phyloP scores from a whole-genome alignment of 2,797 vertebrate species.

The Alcedo quadribrachys region DNA sequence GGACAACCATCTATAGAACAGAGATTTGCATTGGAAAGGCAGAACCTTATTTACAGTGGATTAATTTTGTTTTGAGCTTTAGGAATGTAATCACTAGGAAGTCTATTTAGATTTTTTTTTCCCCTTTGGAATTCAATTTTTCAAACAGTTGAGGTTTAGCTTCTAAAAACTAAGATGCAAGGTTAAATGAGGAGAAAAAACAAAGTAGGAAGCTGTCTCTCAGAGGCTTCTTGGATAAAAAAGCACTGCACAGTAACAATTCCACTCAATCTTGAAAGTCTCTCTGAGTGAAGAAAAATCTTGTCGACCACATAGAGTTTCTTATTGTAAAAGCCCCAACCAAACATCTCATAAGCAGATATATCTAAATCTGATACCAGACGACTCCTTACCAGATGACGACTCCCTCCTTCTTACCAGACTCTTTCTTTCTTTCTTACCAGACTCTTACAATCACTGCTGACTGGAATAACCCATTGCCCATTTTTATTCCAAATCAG shows the following conservation, averaged over 20 bases:
- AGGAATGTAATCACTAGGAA: background rate
- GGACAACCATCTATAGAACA: background rate
- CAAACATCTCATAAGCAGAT: background rate
- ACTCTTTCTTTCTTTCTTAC: background rate
- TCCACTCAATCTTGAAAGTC: background rate
- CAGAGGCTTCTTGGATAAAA: background rate
- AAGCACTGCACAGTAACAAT: background rate
- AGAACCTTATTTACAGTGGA: background rate
- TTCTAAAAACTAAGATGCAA: background rate
- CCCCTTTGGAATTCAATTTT: background rate
- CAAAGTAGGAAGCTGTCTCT: background rate
- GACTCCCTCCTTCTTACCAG: too few relatives aligned
- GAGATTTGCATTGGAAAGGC: background rate
- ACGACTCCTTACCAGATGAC: background rate
- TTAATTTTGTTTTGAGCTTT: background rate
- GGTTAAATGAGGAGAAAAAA: background rate
- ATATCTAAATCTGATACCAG: rapidly evolving
- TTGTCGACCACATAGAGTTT: background rate
- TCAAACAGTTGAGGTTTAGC: background rate
- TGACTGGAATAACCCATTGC: background rate
- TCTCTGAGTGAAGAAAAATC: background rate
- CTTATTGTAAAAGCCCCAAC: background rate
- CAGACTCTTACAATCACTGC: background rate
- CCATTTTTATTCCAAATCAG: background rate
- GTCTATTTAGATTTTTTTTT: background rate